phyloP scores from a whole-genome alignment of 2,113 vertebrate species.

The Neomonachus schauinslandi region DNA sequence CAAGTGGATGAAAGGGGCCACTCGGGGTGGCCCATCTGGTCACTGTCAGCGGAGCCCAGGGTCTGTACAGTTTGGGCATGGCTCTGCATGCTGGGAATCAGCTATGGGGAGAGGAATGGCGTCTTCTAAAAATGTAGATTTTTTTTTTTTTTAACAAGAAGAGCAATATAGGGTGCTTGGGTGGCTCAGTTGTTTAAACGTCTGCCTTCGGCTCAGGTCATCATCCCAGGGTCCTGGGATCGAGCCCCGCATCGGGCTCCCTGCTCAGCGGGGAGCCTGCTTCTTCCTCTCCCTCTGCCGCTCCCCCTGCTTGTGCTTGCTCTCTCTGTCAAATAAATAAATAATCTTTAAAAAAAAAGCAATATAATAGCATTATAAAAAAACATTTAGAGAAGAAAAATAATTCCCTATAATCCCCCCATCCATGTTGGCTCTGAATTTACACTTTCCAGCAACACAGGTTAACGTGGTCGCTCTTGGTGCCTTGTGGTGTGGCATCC shows the following conservation, averaged over 20 bases:
- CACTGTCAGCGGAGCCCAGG: not conserved
- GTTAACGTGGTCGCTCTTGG: not conserved
- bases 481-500: fast-evolving
- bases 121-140: not conserved
- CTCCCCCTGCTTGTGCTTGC: not conserved
- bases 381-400: not conserved
- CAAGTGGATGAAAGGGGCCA: not conserved
- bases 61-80: not conserved
- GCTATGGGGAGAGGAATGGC: not conserved
- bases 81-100: not conserved
- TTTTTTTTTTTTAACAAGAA: not conserved
- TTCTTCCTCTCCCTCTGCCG: not conserved
- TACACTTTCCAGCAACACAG: not conserved
- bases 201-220: not conserved
- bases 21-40: not conserved
- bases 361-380: not conserved
- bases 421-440: not conserved
- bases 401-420: fast-evolving
- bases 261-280: not conserved
- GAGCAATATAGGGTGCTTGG: no score
- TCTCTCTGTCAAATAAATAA: not conserved
- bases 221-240: not conserved
- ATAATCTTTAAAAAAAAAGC: not conserved
- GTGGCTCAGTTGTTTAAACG: no score
- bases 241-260: not conserved